Base-by-base conservation (phyloP, 2,888 invertebrate genomes). In the Dromius quadrimaculatus region DNA sequence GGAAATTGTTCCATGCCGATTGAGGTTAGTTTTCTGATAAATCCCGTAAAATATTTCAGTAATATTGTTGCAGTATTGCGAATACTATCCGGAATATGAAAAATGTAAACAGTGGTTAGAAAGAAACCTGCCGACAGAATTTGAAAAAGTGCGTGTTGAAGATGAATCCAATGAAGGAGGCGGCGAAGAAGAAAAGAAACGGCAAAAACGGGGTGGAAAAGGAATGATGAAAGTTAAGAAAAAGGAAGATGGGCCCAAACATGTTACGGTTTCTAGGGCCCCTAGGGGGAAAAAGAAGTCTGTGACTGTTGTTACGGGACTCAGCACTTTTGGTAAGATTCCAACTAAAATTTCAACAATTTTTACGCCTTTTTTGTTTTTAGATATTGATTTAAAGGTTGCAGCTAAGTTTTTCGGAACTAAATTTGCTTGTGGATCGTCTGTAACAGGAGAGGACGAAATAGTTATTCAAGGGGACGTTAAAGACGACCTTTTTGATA, bases 381-480 rank as follows among this genome's bases (percentile, higher is more conserved):
- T 84, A 96, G 97, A 95, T 82, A 97, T 99, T 82, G 98, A 99
- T 83, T 85, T 98, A 72, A 99, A 99, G 85, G 95, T 95, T 74
- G 99, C 98, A 65, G 94, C 97, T 23, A 99, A 99, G 82, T 96
- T 94, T 82, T 98, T 99, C 85, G 96, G 97, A 38, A 94, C 94
- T 70, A 95, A 93, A 83, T 99, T 99, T 85, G 97, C 98, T 2
- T 99, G 98, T 84, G 98, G 98, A n/a, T 96, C 97, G 4, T 98
- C 98, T 6, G 97, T 99, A 0, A 98, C 98, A 23, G 98, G 97
- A 3, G 96, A 97, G 75, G 98, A 99, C 87, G 99, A 99, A 84
- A 98, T 99, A 80, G 98, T 99, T 47, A 97, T 99, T 80, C 98
- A 99, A 83, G 98, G 98, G 65, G 98, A 98, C 84, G 97, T 98